Base-by-base conservation (phyloP, 2,797 vertebrate genomes). In the Poeciliopsis paucimaculata region DNA sequence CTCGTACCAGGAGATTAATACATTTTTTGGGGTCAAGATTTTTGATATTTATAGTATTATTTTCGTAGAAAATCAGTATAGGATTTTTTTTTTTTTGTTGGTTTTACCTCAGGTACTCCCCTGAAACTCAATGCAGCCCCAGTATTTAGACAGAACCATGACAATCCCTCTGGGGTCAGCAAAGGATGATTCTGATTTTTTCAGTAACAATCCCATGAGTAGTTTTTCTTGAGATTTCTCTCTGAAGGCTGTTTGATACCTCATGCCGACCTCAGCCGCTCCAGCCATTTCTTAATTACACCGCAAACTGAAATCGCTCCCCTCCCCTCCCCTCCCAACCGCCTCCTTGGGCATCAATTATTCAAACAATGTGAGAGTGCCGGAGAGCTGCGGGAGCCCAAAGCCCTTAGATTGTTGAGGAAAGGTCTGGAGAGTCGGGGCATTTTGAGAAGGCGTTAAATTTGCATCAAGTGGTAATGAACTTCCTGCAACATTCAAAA, bases 261-360 rank as follows among this genome's bases (percentile, higher is more conserved):
- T n/a, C 23, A 11, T 55, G 13, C 41, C 5, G 23, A 75, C 51
- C 49, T 74, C 34, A 3, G 26, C 4, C 1, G 28, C 47, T 73
- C 34, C 10, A 75, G 23, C 34, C 34, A 57, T 15, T 75, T 55
- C 39, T 55, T 74, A 55, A 75, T 75, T 75, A 41, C 34, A 28
- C 51, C n/a, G 2, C 51, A 57, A 43, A 28, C 36, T 18, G 7
- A 55, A 57, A 10, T n/a, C n/a, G 36, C 26, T 75, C 26, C 3
- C 4, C 51, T 57, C 23, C 12, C n/a, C n/a, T n/a, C n/a, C 55
- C 11, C 34, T 74, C 13, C 39, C 16, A 39, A 43, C 26, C 9
- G 73, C 49, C 36, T 75, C n/a, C 28, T 3, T 18, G n/a, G 11
- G 36, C 7, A 18, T 75, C 5, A 55, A 75, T 75, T 57, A 57